A percentile compares a stretch with the other conserved stretches of the same genome.
Conservation (phyloP, 2,888 invertebrate genomes). For the Dicyrtoma fusca region DNA sequence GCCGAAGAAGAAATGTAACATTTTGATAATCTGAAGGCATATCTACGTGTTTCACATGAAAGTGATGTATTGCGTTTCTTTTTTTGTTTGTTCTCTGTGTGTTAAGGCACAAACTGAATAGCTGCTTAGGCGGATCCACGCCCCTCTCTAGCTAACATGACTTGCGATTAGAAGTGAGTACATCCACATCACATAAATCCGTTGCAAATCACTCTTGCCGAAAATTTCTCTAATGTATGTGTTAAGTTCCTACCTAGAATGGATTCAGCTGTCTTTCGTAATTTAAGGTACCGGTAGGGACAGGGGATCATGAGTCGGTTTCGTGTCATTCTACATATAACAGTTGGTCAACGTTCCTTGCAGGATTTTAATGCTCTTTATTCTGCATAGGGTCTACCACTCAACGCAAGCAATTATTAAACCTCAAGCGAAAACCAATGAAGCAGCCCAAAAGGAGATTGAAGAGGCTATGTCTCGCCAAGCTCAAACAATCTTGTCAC, state of each 20-base stretch:
- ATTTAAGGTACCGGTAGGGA: slow-evolving; percentile 29
- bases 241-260: slow-evolving; percentile 22
- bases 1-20: background rate
- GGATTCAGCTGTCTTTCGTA: slow-evolving; percentile 29
- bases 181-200: slow-evolving; percentile 51
- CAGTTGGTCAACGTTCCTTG: background rate
- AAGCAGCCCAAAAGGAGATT: slow-evolving; percentile 92
- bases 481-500: slow-evolving; percentile 91
- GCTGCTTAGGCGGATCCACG: slow-evolving; percentile 56
- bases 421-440: slow-evolving; percentile 93
- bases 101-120: slow-evolving; percentile 57
- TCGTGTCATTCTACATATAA: slow-evolving; percentile 35
- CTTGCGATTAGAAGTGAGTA: slow-evolving; percentile 57
- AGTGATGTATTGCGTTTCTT: slow-evolving; percentile 57
- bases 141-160: slow-evolving; percentile 56
- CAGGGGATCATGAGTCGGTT: slow-evolving; percentile 28
- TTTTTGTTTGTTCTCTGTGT: slow-evolving; percentile 58
- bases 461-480: slow-evolving; percentile 97
- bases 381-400: slow-evolving; percentile 71
- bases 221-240: slow-evolving; percentile 19
- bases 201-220: slow-evolving; percentile 40
- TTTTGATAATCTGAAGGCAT: slow-evolving; percentile 30
- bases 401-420: slow-evolving; percentile 88
- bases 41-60: slow-evolving; percentile 37
- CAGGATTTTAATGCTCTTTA: slow-evolving; percentile 23